These are phyloP conservation scores for Melieria crassipennis DNA, from an alignment of 2,888 invertebrate genomes.

Conservation along the genomic window DNA sequence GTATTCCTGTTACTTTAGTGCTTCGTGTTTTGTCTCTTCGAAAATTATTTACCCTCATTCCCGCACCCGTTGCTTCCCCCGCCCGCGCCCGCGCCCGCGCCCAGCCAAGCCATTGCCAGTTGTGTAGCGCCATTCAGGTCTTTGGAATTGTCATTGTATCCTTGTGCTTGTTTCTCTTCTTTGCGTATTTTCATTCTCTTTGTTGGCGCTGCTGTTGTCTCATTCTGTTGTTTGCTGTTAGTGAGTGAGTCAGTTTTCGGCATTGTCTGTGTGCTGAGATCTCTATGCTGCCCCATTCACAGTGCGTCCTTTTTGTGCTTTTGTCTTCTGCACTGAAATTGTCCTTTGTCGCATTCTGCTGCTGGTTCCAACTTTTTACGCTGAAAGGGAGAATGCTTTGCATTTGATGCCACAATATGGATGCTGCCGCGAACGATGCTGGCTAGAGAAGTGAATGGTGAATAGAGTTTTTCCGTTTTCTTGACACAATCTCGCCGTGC, in stretches of 20 bases:
- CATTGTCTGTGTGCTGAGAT: constrained; percentile 2
- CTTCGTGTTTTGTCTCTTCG: background rate
- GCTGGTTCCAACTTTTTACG: no score
- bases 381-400: no score
- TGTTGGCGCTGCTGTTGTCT: constrained; percentile 18
- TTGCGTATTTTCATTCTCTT: constrained; percentile 15
- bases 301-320: constrained; percentile 3
- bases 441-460: no score
- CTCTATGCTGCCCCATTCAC: constrained; percentile 5
- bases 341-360: constrained; percentile 4
- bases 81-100: background rate
- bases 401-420: no score
- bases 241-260: constrained; percentile 12
- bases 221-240: constrained; percentile 22
- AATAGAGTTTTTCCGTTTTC: no score
- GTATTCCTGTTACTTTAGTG: constrained; percentile 10
- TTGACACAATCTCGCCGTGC: no score
- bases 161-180: constrained; percentile 7
- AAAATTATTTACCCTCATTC: background rate
- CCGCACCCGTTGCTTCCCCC: background rate
- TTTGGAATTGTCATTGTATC: constrained; percentile 15
- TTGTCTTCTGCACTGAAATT: background rate
- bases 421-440: no score
- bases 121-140: background rate
- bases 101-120: background rate